phyloP scores from a whole-genome alignment of 2,797 vertebrate species.

The Octomys mimax region DNA sequence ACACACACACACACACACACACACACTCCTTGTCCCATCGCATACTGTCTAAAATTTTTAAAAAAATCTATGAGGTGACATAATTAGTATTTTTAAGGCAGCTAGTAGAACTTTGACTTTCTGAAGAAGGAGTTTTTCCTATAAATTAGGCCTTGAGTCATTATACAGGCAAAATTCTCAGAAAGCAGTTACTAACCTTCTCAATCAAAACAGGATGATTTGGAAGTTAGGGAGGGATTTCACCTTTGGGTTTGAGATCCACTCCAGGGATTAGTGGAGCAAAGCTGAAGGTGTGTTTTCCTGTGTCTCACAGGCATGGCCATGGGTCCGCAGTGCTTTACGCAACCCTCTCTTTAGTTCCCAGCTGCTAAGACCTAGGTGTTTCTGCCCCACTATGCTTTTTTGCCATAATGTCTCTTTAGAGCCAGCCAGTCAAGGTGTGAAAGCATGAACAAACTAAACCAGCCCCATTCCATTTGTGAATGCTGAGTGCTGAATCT shows the following conservation, averaged over 20 bases:
- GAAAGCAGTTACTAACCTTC: not conserved
- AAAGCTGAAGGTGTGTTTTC: not conserved
- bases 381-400: not conserved
- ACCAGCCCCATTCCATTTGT: not conserved
- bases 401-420: not conserved
- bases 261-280: not conserved
- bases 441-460: not conserved
- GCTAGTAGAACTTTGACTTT: not conserved
- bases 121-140: not conserved
- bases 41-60: not conserved
- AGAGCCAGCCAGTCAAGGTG: not conserved
- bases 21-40: not conserved
- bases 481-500: not conserved
- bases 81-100: not conserved
- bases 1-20: fast-evolving
- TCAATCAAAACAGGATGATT: not conserved
- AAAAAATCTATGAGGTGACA: not conserved
- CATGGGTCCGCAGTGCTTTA: not conserved
- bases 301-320: no score
- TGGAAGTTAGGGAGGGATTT: not conserved
- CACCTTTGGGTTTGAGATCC: not conserved
- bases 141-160: no score
- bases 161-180: no score
- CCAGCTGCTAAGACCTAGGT: not conserved
- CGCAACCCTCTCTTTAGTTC: not conserved